Percentiles rank a stretch among this genome's conserved stretches.
phyloP scores from a whole-genome alignment of 2,888 invertebrate genomes.

The Drosophila ezoana region DNA sequence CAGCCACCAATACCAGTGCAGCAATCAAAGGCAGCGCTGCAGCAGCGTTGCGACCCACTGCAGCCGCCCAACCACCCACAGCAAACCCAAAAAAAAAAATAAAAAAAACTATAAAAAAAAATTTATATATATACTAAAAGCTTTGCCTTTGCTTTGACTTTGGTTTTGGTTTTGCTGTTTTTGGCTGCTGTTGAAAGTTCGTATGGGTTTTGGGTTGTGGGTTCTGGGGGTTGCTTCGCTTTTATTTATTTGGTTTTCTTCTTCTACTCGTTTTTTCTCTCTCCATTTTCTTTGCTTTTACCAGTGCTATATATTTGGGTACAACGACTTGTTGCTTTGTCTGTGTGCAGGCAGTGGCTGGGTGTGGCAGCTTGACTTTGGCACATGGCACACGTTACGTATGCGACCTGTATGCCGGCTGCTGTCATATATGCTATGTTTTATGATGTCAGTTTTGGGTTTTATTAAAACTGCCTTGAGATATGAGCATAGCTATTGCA shows the following conservation, averaged over 20 bases:
- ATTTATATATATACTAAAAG: not conserved
- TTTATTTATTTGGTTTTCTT: constrained; percentile 52
- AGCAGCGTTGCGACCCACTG: constrained; percentile 14
- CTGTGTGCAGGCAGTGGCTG: constrained; percentile 50
- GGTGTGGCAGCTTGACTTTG: constrained; percentile 66
- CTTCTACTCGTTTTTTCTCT: not conserved
- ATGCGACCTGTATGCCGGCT: constrained; percentile 71
- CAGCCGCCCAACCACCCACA: not conserved
- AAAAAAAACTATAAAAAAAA: not conserved
- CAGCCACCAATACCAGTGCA: constrained; percentile 48
- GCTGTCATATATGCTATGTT: constrained; percentile 74
- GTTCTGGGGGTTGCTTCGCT: constrained; percentile 42
- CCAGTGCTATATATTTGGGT: constrained; percentile 69
- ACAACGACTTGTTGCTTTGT: constrained; percentile 79
- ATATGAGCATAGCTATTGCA: constrained; percentile 57
- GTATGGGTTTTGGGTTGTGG: constrained; percentile 10
- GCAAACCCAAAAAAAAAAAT: not conserved
- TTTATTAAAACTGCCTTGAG: constrained; percentile 78
- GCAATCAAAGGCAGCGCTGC: constrained; percentile 20
- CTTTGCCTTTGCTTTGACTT: constrained; percentile 44
- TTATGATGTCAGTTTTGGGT: constrained; percentile 81
- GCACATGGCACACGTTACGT: constrained; percentile 60
- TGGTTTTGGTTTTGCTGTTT: constrained; percentile 45
- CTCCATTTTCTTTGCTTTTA: constrained; percentile 27
- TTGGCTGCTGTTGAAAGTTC: constrained; percentile 33